These are phyloP conservation scores for Unio delphinus DNA, from an alignment of 2,888 invertebrate genomes.

Conservation along the genomic window DNA sequence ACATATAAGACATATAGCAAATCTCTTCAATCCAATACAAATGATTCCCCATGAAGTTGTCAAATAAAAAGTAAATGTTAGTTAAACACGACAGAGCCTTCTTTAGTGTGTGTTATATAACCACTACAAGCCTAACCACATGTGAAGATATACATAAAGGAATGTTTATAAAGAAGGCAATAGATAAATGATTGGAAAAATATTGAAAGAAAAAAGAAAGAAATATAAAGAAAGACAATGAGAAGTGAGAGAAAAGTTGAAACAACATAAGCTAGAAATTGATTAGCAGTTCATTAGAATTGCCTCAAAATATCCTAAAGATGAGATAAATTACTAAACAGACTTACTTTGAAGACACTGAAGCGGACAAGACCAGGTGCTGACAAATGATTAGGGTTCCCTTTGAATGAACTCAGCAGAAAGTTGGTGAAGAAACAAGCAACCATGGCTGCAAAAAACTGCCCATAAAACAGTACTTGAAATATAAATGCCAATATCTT, in stretches of 20 bases:
- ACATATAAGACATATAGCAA: too few relatives aligned
- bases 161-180: background rate
- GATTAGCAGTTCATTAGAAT: background rate
- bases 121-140: background rate
- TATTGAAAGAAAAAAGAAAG: too few relatives aligned
- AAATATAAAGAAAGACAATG: too few relatives aligned
- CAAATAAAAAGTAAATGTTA: too few relatives aligned
- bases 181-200: too few relatives aligned
- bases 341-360: slow-evolving; percentile 84
- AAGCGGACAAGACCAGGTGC: slow-evolving; percentile 89
- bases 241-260: background rate
- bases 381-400: slow-evolving; percentile 76
- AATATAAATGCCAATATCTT: background rate
- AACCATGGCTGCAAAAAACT: slow-evolving; percentile 93
- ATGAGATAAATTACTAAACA: background rate
- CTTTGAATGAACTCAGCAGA: slow-evolving; percentile 86
- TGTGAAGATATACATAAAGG: background rate
- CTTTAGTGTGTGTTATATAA: too few relatives aligned
- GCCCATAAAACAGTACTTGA: slow-evolving; percentile 28
- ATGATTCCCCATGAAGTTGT: too few relatives aligned
- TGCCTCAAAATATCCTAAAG: background rate
- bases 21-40: too few relatives aligned
- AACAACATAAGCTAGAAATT: too few relatives aligned
- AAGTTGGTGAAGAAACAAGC: slow-evolving; percentile 94
- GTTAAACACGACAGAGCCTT: too few relatives aligned